phyloP scores from a whole-genome alignment of 2,113 vertebrate species.

The Charadrius vociferus region DNA sequence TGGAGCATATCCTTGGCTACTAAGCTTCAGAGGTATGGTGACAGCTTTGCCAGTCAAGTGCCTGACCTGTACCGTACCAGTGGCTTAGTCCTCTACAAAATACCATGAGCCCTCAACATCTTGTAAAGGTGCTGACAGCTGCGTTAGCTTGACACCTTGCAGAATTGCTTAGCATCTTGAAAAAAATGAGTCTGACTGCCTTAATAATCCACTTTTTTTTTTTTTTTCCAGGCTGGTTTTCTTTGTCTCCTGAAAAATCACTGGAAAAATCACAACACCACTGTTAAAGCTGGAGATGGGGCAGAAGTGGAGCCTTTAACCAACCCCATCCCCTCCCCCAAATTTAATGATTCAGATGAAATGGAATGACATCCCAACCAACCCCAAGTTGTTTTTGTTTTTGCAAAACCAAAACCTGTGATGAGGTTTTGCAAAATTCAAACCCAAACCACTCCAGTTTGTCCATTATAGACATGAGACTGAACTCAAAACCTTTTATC shows the following conservation, averaged over 20 bases:
- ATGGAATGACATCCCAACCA: constrained; percentile 28
- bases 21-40: neutral
- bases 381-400: constrained; percentile 37
- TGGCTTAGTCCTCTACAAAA: neutral
- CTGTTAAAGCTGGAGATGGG: neutral
- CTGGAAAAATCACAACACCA: neutral
- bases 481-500: constrained; percentile 55
- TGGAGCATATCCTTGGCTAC: neutral
- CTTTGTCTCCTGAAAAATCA: neutral
- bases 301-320: neutral
- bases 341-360: constrained; percentile 18
- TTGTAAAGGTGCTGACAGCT: neutral
- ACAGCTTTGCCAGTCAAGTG: neutral
- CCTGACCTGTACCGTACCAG: neutral
- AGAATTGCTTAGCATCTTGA: neutral
- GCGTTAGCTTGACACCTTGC: neutral
- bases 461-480: constrained; percentile 26
- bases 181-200: neutral
- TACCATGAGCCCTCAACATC: neutral
- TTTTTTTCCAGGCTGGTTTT: neutral
- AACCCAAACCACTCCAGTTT: constrained; percentile 34
- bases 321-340: neutral
- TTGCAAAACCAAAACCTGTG: constrained; percentile 51
- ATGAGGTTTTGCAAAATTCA: constrained; percentile 62
- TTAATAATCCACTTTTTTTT: neutral